Conservation (phyloP, 2,113 vertebrate genomes). For the Pygoscelis antarcticus region DNA sequence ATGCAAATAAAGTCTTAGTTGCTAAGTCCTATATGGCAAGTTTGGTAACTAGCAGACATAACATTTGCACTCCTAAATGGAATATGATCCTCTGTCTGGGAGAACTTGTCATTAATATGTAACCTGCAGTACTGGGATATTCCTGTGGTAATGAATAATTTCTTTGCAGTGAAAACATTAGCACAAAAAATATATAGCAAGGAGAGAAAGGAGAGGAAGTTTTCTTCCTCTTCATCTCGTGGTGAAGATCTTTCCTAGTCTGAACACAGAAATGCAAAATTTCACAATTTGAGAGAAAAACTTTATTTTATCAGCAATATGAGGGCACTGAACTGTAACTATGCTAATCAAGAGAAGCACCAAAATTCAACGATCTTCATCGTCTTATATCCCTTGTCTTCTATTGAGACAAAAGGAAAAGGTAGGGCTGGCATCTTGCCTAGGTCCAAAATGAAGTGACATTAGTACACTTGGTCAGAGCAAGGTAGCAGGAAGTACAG, state of each 20-base stretch:
- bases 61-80: neutral
- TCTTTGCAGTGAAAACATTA: neutral
- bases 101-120: neutral
- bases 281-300: neutral
- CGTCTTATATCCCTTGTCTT: neutral
- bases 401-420: neutral
- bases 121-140: slow-evolving; percentile 12
- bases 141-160: neutral
- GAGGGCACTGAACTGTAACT: neutral
- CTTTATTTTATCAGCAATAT: neutral
- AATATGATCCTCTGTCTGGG: slow-evolving; percentile 12
- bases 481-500: neutral
- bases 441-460: neutral
- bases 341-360: neutral
- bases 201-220: neutral
- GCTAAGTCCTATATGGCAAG: neutral
- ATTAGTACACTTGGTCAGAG: neutral
- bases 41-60: slow-evolving; percentile 1
- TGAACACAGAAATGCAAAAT: neutral
- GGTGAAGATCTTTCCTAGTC: neutral
- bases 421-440: neutral
- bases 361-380: neutral
- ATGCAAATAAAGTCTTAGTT: neutral
- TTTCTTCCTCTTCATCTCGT: neutral
- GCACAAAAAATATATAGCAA: neutral